phyloP scores from a whole-genome alignment of 2,888 invertebrate species.

The Lutraria lutraria region DNA sequence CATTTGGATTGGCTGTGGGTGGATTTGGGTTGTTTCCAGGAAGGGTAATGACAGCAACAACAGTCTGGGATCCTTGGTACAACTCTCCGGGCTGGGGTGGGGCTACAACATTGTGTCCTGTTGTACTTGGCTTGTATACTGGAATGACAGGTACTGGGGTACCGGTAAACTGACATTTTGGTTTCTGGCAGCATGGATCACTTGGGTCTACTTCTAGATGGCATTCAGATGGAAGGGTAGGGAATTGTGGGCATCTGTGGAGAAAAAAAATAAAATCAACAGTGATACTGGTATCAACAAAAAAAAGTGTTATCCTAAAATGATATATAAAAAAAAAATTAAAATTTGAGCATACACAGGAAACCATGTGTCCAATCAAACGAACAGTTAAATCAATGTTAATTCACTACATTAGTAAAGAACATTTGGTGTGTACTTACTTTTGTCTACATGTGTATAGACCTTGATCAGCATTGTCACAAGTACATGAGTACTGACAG shows the following conservation, averaged over 20 bases:
- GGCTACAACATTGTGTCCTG: slow-evolving; percentile 73
- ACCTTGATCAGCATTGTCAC: slow-evolving; percentile 74
- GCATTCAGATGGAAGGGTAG: slow-evolving; percentile 74
- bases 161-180: slow-evolving; percentile 74
- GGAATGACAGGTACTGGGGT: slow-evolving; percentile 74
- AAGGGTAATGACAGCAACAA: slow-evolving; percentile 62
- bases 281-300: background rate
- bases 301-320: background rate
- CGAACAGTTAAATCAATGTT: too few species aligned
- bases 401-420: background rate
- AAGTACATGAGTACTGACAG: slow-evolving; percentile 76
- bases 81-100: slow-evolving; percentile 73
- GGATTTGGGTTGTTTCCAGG: slow-evolving; percentile 62
- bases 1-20: slow-evolving; percentile 61
- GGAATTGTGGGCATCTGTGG: slow-evolving; percentile 78
- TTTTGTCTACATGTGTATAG: slow-evolving; percentile 76
- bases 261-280: background rate
- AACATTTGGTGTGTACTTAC: slow-evolving; percentile 58
- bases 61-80: slow-evolving; percentile 71
- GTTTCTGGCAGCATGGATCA: slow-evolving; percentile 78
- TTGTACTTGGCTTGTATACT: slow-evolving; percentile 70
- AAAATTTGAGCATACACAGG: background rate
- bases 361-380: background rate
- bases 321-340: background rate
- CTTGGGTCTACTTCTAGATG: slow-evolving; percentile 72